Evolutionary conservation across 2,888 invertebrate genomes (phyloP), one percentile per base, ranked within the genome.

Genomic region (Alsophila aescularia): DNA sequence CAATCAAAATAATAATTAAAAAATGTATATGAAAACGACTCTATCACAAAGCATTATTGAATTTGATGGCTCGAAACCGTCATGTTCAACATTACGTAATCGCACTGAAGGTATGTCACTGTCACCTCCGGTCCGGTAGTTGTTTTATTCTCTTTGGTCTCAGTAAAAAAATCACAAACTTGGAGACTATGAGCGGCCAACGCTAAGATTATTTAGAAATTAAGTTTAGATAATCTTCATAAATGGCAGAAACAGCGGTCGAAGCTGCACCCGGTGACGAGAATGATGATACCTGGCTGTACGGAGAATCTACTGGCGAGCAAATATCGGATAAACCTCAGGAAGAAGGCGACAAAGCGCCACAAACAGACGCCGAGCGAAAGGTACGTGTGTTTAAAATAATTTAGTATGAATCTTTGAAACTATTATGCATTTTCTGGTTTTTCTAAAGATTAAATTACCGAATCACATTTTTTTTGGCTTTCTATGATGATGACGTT

Each of bases 281-380:
- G 82, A 96, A 95, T 85, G 97, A 97, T 79, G 97, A 97, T 90
- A 96, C 94, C 77, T 97, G 97, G 97, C 90, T 97, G 57, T 97
- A 97, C 74, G 97, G 97, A 14, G 96, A 96, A 72, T 94, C 95
- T 0, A 94, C 93, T 71, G 92, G 92, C 27, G 93, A 92, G 41
- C 81, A 79, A 58, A 49, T 52, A 40, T 60, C 60, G 9, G 77
- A 78, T 10, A 77, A 80, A 60, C 58, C 66, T 15, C 41, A 70
- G 8, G 73, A 72, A 60, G 61, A 51, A 40, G 62, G 37, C 32
- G 83, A 77, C 37, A 83, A 82, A 64, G 62, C 66, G 14, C 60
- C 51, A 29, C 58, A 48, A 37, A 42, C 60, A n/a, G 55, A 43
- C 42, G 51, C 43, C 24, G 52, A 56, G 18, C 44, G 7, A 55